phyloP scores from a whole-genome alignment of 2,888 invertebrate species.

The Acleris cristana region DNA sequence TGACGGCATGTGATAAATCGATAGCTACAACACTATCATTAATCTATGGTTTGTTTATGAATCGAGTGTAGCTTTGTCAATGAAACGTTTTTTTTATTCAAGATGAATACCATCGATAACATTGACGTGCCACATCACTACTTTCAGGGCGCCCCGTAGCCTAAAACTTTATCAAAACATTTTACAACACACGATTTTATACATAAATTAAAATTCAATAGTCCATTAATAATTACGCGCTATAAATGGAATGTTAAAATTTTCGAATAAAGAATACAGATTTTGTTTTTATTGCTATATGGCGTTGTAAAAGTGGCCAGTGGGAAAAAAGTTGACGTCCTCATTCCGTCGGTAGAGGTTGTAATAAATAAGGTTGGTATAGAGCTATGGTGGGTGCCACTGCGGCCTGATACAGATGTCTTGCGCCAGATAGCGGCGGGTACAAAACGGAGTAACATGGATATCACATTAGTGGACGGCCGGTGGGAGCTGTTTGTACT shows the following conservation, averaged over 20 bases:
- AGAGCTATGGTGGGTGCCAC: slow-evolving; percentile 68
- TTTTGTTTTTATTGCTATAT: slow-evolving; percentile 33
- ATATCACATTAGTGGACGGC: slow-evolving; percentile 75
- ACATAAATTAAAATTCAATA: slow-evolving; percentile 39
- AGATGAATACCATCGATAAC: slow-evolving; percentile 36
- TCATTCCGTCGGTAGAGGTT: slow-evolving; percentile 58
- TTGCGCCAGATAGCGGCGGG: slow-evolving; percentile 71
- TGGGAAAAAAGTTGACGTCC: slow-evolving; percentile 38
- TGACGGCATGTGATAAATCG: slow-evolving; percentile 51
- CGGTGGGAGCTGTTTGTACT: slow-evolving; percentile 36
- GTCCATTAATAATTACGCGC: slow-evolving; percentile 32
- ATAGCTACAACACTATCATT: slow-evolving; percentile 32
- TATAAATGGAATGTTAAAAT: slow-evolving; percentile 32
- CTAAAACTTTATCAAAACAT: slow-evolving; percentile 62
- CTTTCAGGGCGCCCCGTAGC: slow-evolving; percentile 52
- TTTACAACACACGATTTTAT: slow-evolving; percentile 57
- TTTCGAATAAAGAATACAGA: slow-evolving; percentile 32
- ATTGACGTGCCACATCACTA: slow-evolving; percentile 51
- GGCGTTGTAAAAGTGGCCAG: slow-evolving; percentile 33
- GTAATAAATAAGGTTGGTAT: slow-evolving; percentile 78
- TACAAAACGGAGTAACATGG: slow-evolving; percentile 75
- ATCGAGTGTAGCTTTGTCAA: slow-evolving; percentile 26
- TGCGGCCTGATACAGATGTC: slow-evolving; percentile 82
- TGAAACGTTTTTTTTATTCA: slow-evolving; percentile 25
- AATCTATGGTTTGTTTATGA: slow-evolving; percentile 34